These are phyloP conservation scores for Mormyrops boulengeri DNA, from an alignment of 2,797 vertebrate genomes.

Conservation along the genomic window DNA sequence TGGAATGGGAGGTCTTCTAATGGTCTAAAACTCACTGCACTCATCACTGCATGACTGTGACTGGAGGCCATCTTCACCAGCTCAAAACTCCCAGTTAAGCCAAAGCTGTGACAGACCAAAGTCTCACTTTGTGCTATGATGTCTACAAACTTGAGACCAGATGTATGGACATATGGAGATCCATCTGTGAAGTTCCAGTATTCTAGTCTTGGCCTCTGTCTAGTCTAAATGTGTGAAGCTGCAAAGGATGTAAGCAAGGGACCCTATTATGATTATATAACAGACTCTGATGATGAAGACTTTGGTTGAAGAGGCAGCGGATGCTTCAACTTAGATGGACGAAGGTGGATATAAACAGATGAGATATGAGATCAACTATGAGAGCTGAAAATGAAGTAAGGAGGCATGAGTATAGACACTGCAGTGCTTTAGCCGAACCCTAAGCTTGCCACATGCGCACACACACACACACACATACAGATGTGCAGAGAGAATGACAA, in stretches of 20 bases:
- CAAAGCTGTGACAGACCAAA: background rate
- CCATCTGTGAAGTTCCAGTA: background rate
- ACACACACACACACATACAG: slow-evolving; percentile 29
- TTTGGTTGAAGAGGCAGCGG: background rate
- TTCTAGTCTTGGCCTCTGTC: background rate
- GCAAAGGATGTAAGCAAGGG: background rate
- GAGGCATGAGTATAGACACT: background rate
- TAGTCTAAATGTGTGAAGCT: background rate
- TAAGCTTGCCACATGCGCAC: background rate
- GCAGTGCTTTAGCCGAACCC: background rate
- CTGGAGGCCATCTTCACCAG: background rate
- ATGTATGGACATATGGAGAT: background rate
- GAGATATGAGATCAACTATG: background rate
- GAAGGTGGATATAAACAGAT: background rate
- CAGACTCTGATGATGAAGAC: background rate
- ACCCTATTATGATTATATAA: background rate
- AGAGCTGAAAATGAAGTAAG: background rate
- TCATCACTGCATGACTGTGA: background rate
- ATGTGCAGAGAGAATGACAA: slow-evolving; percentile 29
- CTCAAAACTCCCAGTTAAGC: background rate
- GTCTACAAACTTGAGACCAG: background rate
- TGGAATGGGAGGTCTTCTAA: background rate
- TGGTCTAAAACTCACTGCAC: background rate
- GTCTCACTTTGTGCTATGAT: background rate
- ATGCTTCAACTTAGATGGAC: background rate